A percentile compares a stretch with the other conserved stretches of the same genome.
These are phyloP conservation scores for Cyaniris semiargus DNA, from an alignment of 2,888 invertebrate genomes.

Conservation along the genomic window DNA sequence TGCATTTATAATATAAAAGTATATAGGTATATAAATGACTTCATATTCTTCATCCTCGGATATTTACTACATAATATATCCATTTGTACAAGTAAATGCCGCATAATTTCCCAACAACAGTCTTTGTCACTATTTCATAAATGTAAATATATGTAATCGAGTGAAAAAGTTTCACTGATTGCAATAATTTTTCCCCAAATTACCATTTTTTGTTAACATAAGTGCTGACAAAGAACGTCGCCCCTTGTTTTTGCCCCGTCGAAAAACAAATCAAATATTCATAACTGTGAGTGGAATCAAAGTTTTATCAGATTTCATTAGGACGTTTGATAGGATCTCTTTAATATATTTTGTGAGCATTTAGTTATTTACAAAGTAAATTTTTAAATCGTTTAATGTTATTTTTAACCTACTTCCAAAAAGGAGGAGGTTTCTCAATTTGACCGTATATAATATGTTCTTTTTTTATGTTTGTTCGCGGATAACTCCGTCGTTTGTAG, in stretches of 20 bases:
- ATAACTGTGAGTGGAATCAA: conserved; percentile 32
- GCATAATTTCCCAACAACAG: not conserved
- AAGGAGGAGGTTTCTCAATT: too few relatives aligned
- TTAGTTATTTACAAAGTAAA: not conserved
- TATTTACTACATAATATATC: not conserved
- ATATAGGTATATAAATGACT: too few relatives aligned
- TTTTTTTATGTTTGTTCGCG: too few relatives aligned
- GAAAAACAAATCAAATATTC: conserved; percentile 35
- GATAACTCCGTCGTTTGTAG: too few relatives aligned
- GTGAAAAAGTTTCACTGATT: not conserved
- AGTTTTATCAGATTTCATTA: conserved; percentile 30
- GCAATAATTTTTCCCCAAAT: conserved; percentile 10
- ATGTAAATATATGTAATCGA: conserved; percentile 5
- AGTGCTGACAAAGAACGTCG: not conserved
- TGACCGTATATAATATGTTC: too few relatives aligned
- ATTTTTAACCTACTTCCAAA: too few relatives aligned
- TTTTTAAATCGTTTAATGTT: not conserved
- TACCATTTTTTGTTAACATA: conserved; percentile 16
- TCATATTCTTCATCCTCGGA: not conserved
- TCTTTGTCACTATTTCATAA: not conserved
- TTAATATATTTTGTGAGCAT: not conserved
- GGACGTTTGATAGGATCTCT: not conserved
- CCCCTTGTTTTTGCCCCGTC: conserved; percentile 25
- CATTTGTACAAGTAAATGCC: not conserved
- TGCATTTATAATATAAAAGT: too few relatives aligned